These are phyloP conservation scores for Nudaria mundana DNA, from an alignment of 2,888 invertebrate genomes.

Conservation along the genomic window DNA sequence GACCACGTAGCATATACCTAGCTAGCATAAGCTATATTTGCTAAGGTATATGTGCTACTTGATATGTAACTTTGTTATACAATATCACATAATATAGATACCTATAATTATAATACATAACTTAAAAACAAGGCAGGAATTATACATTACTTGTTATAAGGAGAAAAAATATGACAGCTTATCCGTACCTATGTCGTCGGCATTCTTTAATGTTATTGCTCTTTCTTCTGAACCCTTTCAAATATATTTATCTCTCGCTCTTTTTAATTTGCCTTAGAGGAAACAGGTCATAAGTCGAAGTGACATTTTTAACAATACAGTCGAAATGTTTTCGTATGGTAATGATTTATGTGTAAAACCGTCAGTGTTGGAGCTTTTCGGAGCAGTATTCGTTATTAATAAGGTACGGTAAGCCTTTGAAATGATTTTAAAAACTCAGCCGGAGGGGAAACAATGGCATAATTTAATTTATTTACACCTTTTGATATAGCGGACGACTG, in stretches of 20 bases:
- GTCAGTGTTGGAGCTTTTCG: conserved; percentile 63
- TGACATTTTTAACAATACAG: conserved; percentile 79
- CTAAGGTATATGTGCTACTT: no score
- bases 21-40: no score
- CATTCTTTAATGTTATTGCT: conserved; percentile 59
- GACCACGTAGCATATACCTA: no score
- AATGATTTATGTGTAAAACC: conserved; percentile 78
- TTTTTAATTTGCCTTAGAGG: conserved; percentile 72
- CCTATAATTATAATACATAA: background rate
- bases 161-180: conserved; percentile 30
- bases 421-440: conserved; percentile 46
- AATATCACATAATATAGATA: background rate
- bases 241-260: conserved; percentile 51
- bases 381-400: conserved; percentile 60
- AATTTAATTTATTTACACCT: conserved; percentile 44
- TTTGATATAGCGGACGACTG: no score
- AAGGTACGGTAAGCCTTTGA: conserved; percentile 55
- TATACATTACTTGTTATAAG: conserved; percentile 18
- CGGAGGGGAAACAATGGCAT: conserved; percentile 56
- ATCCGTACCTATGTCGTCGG: conserved; percentile 50
- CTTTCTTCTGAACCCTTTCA: conserved; percentile 48
- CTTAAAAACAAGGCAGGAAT: conserved; percentile 7
- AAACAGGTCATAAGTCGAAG: conserved; percentile 77
- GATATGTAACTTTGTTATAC: background rate
- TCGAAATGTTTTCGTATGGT: conserved; percentile 79